phyloP scores from a whole-genome alignment of 2,888 invertebrate species.

The Aphodius sticticus region DNA sequence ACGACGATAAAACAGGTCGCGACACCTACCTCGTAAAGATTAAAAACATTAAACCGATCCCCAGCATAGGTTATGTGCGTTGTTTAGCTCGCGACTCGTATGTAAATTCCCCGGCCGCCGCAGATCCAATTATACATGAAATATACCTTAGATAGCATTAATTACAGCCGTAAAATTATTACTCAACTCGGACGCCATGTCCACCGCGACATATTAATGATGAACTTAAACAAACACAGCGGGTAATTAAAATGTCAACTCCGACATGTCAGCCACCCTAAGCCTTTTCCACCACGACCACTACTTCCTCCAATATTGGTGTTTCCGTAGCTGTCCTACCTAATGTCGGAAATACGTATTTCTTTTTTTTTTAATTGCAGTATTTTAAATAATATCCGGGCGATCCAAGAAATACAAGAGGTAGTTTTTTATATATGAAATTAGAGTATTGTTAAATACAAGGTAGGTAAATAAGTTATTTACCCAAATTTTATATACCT shows the following conservation, averaged over 20 bases:
- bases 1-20: conserved; percentile 12
- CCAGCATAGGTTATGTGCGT: neutral
- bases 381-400: no score
- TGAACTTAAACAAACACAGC: conserved; percentile 10
- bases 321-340: neutral
- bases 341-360: no score
- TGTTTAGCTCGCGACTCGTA: conserved; percentile 16
- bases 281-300: neutral
- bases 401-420: no score
- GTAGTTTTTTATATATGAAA: no score
- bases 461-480: no score
- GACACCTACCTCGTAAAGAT: conserved; percentile 18
- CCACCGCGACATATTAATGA: conserved; percentile 13
- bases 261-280: neutral
- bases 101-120: conserved; percentile 12
- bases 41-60: conserved; percentile 20
- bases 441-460: no score
- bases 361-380: no score
- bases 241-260: conserved; percentile 4
- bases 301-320: neutral
- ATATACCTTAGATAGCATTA: conserved; percentile 5
- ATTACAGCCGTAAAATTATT: conserved; percentile 17
- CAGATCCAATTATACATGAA: conserved; percentile 22
- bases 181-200: conserved; percentile 5
- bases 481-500: no score